Percentiles rank a stretch among this genome's conserved stretches.
phyloP scores from a whole-genome alignment of 1,140 invertebrate species.

The Argopecten irradians region DNA sequence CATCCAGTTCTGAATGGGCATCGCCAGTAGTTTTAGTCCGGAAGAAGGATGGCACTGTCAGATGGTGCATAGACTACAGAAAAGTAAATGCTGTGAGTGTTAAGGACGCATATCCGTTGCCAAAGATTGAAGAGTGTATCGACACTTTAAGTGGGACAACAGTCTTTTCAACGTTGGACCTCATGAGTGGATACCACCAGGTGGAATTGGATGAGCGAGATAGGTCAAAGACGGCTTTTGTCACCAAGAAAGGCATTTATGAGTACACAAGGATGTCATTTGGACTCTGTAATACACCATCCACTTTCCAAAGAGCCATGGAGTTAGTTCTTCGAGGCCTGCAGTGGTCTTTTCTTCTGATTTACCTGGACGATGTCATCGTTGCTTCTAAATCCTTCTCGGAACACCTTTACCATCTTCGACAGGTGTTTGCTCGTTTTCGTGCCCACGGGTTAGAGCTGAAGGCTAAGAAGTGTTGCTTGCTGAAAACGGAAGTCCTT shows the following conservation, averaged over 20 bases:
- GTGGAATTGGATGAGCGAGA: conserved; percentile 69
- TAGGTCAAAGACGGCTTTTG: conserved; percentile 71
- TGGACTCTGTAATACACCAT: conserved; percentile 12
- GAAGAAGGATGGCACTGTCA: conserved; percentile 26
- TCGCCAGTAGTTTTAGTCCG: conserved; percentile 20
- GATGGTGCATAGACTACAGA: conserved; percentile 74
- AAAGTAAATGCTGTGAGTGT: conserved; percentile 76
- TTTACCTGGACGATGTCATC: conserved; percentile 43
- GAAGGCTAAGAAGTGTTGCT: conserved; percentile 28
- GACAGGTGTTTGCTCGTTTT: background rate
- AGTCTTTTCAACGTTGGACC: conserved; percentile 77
- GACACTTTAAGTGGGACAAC: conserved; percentile 68
- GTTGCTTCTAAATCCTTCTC: background rate
- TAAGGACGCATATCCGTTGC: conserved; percentile 79
- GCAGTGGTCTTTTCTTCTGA: conserved; percentile 34
- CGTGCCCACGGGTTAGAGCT: conserved; percentile 4
- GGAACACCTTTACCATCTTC: background rate
- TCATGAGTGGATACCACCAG: conserved; percentile 71
- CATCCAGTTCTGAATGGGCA: conserved; percentile 28
- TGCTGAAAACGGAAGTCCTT: background rate
- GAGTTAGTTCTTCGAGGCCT: conserved; percentile 35
- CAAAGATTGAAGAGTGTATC: conserved; percentile 77
- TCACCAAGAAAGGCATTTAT: conserved; percentile 46
- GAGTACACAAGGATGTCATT: conserved; percentile 40
- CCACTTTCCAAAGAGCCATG: conserved; percentile 37